Evolutionary conservation across 1,140 invertebrate genomes (phyloP).

Genomic region (Papilio polytes): DNA sequence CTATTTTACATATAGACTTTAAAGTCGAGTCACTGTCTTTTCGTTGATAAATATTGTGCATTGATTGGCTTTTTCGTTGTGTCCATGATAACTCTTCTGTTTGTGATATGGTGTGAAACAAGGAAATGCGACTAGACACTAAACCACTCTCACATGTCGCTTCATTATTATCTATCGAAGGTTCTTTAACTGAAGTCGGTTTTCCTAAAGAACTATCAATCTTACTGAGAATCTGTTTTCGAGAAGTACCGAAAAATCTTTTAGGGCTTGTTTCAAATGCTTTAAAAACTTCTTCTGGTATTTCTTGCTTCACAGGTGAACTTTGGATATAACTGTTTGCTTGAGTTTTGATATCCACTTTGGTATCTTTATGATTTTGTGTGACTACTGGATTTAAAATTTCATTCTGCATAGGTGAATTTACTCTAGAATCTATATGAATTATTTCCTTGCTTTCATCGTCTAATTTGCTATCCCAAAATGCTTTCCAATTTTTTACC

Average conservation of each 20-base stretch:
- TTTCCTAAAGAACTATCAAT: constrained; percentile 76
- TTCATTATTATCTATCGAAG: constrained; percentile 46
- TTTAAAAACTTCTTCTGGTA: constrained; percentile 78
- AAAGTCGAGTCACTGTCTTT: constrained; percentile 45
- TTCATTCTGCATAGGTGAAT: neutral
- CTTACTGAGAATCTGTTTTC: constrained; percentile 77
- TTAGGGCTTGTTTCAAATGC: constrained; percentile 81
- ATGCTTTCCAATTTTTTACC: constrained; percentile 77
- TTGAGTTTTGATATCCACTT: constrained; percentile 10
- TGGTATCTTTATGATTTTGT: neutral
- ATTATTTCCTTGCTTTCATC: constrained; percentile 46
- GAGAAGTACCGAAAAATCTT: constrained; percentile 77
- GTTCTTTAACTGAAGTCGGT: constrained; percentile 53
- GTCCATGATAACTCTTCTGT: constrained; percentile 63
- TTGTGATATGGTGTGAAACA: constrained; percentile 73
- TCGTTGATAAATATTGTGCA: constrained; percentile 62
- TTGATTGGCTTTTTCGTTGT: constrained; percentile 60
- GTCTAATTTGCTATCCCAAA: constrained; percentile 73
- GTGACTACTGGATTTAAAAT: neutral
- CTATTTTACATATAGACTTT: neutral
- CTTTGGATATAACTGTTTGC: constrained; percentile 21
- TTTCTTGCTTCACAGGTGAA: constrained; percentile 64
- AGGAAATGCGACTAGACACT: constrained; percentile 78
- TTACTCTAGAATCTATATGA: neutral
- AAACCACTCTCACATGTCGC: constrained; percentile 68